Percentiles rank a stretch among this genome's conserved stretches.
Conservation (phyloP, 2,113 vertebrate genomes). For the Scomber colias region DNA sequence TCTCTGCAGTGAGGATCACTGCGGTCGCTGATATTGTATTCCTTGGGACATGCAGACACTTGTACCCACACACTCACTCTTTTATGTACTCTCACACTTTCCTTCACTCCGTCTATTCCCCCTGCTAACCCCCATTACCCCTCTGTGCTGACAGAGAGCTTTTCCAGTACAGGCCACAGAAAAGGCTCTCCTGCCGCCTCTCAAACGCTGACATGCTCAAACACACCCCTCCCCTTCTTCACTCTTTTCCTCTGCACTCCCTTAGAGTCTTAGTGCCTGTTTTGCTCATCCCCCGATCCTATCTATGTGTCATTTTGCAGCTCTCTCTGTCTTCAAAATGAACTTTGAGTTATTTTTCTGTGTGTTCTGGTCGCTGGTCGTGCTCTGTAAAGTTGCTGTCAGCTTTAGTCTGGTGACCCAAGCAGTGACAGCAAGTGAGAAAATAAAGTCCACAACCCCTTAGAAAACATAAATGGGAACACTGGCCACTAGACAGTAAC, state of each 20-base stretch:
- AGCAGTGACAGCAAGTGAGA: constrained; percentile 9
- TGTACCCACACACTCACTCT: constrained; percentile 38
- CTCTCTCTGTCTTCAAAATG: constrained; percentile 41
- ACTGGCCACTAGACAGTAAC: not conserved
- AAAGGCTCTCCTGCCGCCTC: constrained; percentile 62
- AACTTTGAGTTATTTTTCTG: constrained; percentile 39
- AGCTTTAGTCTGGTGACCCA: constrained; percentile 34
- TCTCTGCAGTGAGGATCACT: constrained; percentile 19
- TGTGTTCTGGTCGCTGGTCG: constrained; percentile 22
- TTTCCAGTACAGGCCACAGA: constrained; percentile 57
- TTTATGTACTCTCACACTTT: constrained; percentile 39
- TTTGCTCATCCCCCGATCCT: constrained; percentile 17
- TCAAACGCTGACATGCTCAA: constrained; percentile 69
- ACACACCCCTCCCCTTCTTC: constrained; percentile 37
- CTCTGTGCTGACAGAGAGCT: constrained; percentile 75
- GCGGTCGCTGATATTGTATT: constrained; percentile 21
- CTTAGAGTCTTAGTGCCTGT: constrained; percentile 13
- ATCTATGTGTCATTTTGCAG: constrained; percentile 44
- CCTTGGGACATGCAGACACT: constrained; percentile 34
- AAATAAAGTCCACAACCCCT: constrained; percentile 14
- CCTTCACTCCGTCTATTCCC: constrained; percentile 35
- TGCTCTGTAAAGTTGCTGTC: constrained; percentile 28
- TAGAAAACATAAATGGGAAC: constrained; percentile 18
- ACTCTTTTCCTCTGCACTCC: constrained; percentile 26
- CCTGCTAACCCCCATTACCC: constrained; percentile 74